Evolutionary conservation across 2,888 invertebrate genomes (phyloP).

Genomic region (Drosophila nr. fundita): DNA sequence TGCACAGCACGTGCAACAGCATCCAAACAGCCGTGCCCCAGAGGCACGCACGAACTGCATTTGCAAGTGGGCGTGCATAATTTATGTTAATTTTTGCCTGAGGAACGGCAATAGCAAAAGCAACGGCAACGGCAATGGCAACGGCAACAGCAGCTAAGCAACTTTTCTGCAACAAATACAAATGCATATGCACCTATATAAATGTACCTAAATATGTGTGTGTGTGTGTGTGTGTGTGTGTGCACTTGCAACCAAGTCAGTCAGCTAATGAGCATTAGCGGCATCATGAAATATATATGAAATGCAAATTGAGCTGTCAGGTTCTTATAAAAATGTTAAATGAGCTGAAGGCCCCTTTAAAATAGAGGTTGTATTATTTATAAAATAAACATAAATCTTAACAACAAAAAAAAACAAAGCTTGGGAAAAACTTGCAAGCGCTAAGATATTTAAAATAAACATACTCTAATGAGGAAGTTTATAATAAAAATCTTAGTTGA

Average conservation of each 20-base stretch:
- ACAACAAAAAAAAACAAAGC: background rate
- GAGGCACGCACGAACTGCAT: slow-evolving; percentile 74
- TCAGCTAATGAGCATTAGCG: slow-evolving; percentile 58
- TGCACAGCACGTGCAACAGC: slow-evolving; percentile 17
- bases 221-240: slow-evolving; percentile 3
- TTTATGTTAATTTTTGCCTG: slow-evolving; percentile 77
- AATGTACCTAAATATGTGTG: background rate
- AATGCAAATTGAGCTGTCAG: slow-evolving; percentile 40
- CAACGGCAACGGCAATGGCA: slow-evolving; percentile 18
- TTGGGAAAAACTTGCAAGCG: background rate
- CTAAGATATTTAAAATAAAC: background rate
- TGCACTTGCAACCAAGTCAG: slow-evolving; percentile 42
- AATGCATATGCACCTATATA: slow-evolving; percentile 15
- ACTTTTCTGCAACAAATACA: slow-evolving; percentile 49
- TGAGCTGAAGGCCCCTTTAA: background rate
- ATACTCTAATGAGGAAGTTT: background rate
- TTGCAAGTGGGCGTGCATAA: slow-evolving; percentile 80
- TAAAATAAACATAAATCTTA: background rate
- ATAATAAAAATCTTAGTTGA: background rate
- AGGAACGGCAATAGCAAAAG: slow-evolving; percentile 51
- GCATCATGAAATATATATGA: slow-evolving; percentile 40
- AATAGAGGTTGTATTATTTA: background rate
- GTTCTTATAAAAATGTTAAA: background rate
- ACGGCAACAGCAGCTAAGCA: slow-evolving; percentile 38
- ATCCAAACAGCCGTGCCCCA: slow-evolving; percentile 5